Base-by-base conservation (phyloP, 2,888 invertebrate genomes). In the Parascotia fuliginaria region DNA sequence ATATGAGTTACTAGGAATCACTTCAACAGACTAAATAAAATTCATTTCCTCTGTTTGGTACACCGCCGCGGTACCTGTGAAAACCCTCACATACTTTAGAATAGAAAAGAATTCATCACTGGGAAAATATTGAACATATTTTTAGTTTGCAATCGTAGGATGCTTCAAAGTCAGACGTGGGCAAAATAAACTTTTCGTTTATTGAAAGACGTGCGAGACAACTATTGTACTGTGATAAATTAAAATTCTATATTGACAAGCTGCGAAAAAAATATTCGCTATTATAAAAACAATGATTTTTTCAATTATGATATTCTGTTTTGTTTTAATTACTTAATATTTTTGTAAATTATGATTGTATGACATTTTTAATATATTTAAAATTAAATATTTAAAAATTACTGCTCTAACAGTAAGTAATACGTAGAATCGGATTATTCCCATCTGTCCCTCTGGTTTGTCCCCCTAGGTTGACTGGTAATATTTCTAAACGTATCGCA, bases 111-210 rank as follows among this genome's bases (percentile, higher is more conserved):
- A 81, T 83, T 81, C 77, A 72, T 77, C 67, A 60, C 61, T 68
- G 57, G 52, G 60, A 76, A 81, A 82, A 81, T 84, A 83, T 83
- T 76, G 77, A 72, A 79, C 83, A 84, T 80, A 82, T 84, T 83
- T 85, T 83, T 80, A 83, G 80, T 84, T 83, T 80, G 71, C 80
- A 83, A 81, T 79, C 73, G 78, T 71, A 79, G 73, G 75, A 77
- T 79, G 79, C 79, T 82, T 84, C 81, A 82, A 81, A 83, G 80
- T 81, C 78, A 81, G 78, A 79, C 77, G 77, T 73, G 75, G 79
- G 78, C 71, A 76, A 78, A 85, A 81, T 81, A 82, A 81, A 73
- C 76, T 81, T 81, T 77, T 77, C 79, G 74, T 80, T 83, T 82
- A 82, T 83, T 79, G 76, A 77, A 61, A 73, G 79, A 77, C 73